Percentiles rank a stretch among this genome's conserved stretches.
These are phyloP conservation scores for Diachasmimorpha longicaudata DNA, from an alignment of 1,140 invertebrate species.

Conservation along the genomic window DNA sequence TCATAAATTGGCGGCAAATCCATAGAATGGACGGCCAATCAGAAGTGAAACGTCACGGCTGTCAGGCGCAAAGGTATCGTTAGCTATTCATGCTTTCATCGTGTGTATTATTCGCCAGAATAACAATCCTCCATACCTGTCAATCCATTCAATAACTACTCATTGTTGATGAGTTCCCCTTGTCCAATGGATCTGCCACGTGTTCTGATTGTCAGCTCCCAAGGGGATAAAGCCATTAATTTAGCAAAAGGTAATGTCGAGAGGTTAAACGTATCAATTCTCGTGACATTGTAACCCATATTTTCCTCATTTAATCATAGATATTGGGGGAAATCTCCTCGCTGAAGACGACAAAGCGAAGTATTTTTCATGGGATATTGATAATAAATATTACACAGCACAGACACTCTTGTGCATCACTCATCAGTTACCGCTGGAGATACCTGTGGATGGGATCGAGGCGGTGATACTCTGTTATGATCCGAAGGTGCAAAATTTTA, in stretches of 20 bases:
- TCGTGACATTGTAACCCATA: constrained; percentile 36
- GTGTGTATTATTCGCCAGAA: too few relatives aligned
- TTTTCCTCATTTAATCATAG: constrained; percentile 47
- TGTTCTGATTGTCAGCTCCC: constrained; percentile 47
- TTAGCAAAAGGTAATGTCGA: constrained; percentile 49
- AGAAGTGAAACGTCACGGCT: too few relatives aligned
- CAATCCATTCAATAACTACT: too few relatives aligned
- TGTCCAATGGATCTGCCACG: constrained; percentile 46
- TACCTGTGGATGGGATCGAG: constrained; percentile 61
- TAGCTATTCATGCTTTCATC: too few relatives aligned
- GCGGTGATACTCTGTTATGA: constrained; percentile 69
- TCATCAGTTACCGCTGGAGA: constrained; percentile 57
- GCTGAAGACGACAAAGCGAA: constrained; percentile 54
- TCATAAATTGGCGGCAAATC: too few relatives aligned
- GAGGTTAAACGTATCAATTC: neutral
- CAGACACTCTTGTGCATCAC: constrained; percentile 65
- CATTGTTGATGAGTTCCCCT: too few relatives aligned
- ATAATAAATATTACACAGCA: constrained; percentile 74
- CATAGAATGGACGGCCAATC: too few relatives aligned
- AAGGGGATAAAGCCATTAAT: constrained; percentile 44
- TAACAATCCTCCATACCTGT: too few relatives aligned
- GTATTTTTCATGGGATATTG: constrained; percentile 67
- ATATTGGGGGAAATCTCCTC: constrained; percentile 51
- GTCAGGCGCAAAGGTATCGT: too few relatives aligned
- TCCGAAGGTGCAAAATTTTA: constrained; percentile 58